phyloP scores from a whole-genome alignment of 2,797 vertebrate species.

The Mareca strepera region DNA sequence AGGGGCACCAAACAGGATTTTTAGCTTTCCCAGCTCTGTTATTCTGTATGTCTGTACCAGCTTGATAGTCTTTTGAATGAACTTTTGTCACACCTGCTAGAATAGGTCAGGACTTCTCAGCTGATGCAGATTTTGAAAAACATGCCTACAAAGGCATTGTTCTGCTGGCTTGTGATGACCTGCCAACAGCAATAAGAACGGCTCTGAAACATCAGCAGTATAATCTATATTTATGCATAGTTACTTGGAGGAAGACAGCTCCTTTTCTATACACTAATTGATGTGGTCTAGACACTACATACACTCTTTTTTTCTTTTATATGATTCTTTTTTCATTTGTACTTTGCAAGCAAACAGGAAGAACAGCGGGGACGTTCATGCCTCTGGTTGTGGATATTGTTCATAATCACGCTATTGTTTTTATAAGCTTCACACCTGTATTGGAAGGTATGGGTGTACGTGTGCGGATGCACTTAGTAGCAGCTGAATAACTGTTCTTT shows the following conservation, averaged over 20 bases:
- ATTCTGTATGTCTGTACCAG: neutral
- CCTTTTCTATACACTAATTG: neutral
- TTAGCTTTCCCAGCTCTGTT: neutral
- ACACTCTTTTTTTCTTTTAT: neutral
- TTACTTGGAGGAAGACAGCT: neutral
- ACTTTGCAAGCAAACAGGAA: neutral
- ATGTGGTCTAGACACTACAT: neutral
- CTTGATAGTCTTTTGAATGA: neutral
- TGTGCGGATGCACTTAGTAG: neutral
- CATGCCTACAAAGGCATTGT: neutral
- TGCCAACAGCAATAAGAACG: neutral
- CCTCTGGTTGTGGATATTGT: neutral
- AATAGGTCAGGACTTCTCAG: neutral
- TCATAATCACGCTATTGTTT: neutral
- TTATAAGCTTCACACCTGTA: neutral
- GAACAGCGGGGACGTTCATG: neutral
- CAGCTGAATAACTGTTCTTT: neutral
- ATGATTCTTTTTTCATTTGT: neutral
- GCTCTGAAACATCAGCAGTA: neutral
- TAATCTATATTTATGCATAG: neutral
- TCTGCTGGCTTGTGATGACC: neutral
- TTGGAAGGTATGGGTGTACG: neutral
- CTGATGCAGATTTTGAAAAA: neutral
- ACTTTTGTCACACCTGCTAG: neutral
- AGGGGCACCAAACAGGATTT: neutral